These are phyloP conservation scores for Oncorhynchus keta DNA, from an alignment of 2,113 vertebrate species.

Conservation along the genomic window DNA sequence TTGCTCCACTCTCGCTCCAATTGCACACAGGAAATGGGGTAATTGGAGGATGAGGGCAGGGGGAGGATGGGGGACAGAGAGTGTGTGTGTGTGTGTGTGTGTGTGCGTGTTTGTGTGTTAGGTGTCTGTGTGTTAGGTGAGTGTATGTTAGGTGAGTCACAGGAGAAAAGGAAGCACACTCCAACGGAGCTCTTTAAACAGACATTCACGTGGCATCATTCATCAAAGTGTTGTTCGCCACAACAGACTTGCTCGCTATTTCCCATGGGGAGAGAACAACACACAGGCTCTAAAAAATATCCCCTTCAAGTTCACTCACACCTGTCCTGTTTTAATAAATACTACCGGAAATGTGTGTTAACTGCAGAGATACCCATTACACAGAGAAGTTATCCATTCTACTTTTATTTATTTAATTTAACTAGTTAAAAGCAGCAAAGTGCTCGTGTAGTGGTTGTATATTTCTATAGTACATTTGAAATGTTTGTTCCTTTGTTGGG, in stretches of 20 bases:
- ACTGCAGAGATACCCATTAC: too few species aligned
- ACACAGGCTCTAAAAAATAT: neutral
- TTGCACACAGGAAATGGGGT: too few species aligned
- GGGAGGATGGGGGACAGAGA: too few species aligned
- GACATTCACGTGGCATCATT: neutral
- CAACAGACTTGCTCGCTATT: neutral
- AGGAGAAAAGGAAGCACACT: conserved; percentile 6
- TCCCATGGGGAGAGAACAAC: neutral
- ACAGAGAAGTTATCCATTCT: too few species aligned
- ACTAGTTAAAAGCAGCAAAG: too few species aligned
- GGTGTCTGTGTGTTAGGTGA: neutral
- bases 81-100: neutral
- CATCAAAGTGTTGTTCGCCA: neutral
- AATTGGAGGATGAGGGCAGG: too few species aligned
- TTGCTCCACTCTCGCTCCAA: too few species aligned
- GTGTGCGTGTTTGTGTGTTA: neutral
- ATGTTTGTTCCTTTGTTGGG: too few species aligned
- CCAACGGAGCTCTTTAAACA: neutral
- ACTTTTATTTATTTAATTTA: too few species aligned
- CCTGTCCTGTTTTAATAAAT: neutral
- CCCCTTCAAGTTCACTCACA: conserved; percentile 1
- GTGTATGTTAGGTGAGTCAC: conserved; percentile 13
- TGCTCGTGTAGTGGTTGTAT: too few species aligned
- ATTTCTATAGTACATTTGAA: too few species aligned
- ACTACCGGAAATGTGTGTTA: neutral